Base-by-base conservation (phyloP, 2,888 invertebrate genomes). In the Nemapogon koenigi region DNA sequence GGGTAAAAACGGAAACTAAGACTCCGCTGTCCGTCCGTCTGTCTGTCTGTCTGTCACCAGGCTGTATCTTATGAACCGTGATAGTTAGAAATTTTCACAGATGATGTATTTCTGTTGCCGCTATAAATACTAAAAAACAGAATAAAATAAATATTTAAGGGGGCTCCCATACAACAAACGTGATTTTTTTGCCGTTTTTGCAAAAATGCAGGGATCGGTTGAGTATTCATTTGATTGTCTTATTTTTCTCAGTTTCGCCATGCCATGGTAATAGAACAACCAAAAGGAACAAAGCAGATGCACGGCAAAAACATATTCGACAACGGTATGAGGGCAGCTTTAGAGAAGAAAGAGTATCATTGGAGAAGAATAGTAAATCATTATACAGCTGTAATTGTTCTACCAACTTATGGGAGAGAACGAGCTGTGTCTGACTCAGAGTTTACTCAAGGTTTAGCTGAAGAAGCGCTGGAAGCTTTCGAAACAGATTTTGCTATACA, bases 301-400 rank as follows among this genome's bases (percentile, higher is more conserved):
- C 52, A 55, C 16, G 63, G 55, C 0, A 71, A 72, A 50, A 57
- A 58, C 35, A 59, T 76, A 7, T 71, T 59, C 38, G 72, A 76
- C 13, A 46, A 55, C 7, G 73, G 71, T 0, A 59, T 76, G 59
- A 54, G 76, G n/a, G 60, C 59, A 0, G 50, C 57, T 7, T 17
- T 64, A 26, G 73, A 68, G 17, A 53, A 55, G 37, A 53, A 65
- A 4, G 67, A 73, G 42, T 78, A 71, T 41, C 58, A 60, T 42
- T 78, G 78, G 78, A 57, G 53, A 40, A 49, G 78, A 17, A 59
- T 78, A 1, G 42, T 66, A 31, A 52, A 76, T 35, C 73, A 76
- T 41, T 78, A 78, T 44, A 76, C 75, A 0, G 62, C 64, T 0
- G 59, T 78, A 28, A 64, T 67, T 8, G 65, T 57, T 0, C 45